phyloP scores from a whole-genome alignment of 2,888 invertebrate species.

The Lithosia quadra region DNA sequence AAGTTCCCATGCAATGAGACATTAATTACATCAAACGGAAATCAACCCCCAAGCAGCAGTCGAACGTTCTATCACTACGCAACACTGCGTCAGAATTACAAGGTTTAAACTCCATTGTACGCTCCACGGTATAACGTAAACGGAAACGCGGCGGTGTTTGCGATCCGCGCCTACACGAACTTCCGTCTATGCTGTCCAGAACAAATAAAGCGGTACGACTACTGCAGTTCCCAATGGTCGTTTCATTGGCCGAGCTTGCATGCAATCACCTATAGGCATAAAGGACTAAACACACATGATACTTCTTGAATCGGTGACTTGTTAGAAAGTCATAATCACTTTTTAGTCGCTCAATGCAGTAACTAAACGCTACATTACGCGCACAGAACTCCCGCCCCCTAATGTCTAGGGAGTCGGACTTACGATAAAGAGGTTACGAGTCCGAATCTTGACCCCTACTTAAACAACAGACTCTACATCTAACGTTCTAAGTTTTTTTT shows the following conservation, averaged over 20 bases:
- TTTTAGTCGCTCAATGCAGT: neutral
- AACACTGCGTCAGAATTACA: neutral
- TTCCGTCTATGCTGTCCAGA: constrained; percentile 75
- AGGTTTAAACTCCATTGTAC: constrained; percentile 53
- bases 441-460: neutral
- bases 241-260: constrained; percentile 66
- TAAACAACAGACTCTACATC: neutral
- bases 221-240: constrained; percentile 64
- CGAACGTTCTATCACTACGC: neutral
- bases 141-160: constrained; percentile 73
- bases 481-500: neutral
- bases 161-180: constrained; percentile 76
- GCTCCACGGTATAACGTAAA: constrained; percentile 55
- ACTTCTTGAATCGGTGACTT: neutral
- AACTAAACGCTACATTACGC: neutral
- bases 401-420: neutral
- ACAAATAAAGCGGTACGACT: constrained; percentile 74
- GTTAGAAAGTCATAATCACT: neutral
- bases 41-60: neutral
- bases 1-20: neutral
- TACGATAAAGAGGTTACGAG: neutral
- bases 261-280: constrained; percentile 61
- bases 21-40: neutral
- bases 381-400: no score
- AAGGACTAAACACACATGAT: neutral